Evolutionary conservation across 2,888 invertebrate species (phyloP).

Genomic region (Graphium colonna): DNA sequence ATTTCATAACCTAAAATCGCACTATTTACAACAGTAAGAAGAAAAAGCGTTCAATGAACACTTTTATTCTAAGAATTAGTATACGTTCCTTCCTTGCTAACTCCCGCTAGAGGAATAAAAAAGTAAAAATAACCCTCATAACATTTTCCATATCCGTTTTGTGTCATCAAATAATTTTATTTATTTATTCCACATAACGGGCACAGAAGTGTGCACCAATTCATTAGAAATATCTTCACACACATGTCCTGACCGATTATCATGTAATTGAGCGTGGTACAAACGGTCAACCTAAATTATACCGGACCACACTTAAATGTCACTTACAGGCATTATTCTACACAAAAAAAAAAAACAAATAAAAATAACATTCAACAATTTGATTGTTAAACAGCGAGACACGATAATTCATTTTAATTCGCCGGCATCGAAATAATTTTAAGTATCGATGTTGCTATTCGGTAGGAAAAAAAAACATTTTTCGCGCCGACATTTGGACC

Average conservation of each 20-base stretch:
- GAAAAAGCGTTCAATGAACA: too few species aligned
- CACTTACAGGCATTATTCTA: neutral
- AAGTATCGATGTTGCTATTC: constrained; percentile 13
- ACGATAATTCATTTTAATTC: constrained; percentile 16
- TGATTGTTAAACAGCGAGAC: constrained; percentile 3
- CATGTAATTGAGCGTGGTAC: neutral
- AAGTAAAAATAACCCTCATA: too few species aligned
- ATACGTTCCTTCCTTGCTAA: too few species aligned
- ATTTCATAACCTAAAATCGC: too few species aligned
- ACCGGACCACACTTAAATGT: constrained; percentile 17
- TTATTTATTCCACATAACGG: too few species aligned
- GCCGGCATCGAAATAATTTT: constrained; percentile 16
- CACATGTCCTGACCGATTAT: constrained; percentile 21
- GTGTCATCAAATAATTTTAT: too few species aligned
- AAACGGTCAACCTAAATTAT: constrained; percentile 35
- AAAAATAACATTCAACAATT: neutral
- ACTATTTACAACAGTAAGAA: too few species aligned
- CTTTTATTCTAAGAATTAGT: too few species aligned
- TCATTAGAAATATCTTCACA: constrained; percentile 29
- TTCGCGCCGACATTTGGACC: constrained; percentile 10
- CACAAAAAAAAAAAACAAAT: too few species aligned
- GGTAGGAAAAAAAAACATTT: neutral
- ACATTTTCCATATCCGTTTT: too few species aligned
- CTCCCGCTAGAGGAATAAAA: too few species aligned
- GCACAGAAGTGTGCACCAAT: too few species aligned